phyloP scores from a whole-genome alignment of 1,140 invertebrate species.

The Lethrus apterus region DNA sequence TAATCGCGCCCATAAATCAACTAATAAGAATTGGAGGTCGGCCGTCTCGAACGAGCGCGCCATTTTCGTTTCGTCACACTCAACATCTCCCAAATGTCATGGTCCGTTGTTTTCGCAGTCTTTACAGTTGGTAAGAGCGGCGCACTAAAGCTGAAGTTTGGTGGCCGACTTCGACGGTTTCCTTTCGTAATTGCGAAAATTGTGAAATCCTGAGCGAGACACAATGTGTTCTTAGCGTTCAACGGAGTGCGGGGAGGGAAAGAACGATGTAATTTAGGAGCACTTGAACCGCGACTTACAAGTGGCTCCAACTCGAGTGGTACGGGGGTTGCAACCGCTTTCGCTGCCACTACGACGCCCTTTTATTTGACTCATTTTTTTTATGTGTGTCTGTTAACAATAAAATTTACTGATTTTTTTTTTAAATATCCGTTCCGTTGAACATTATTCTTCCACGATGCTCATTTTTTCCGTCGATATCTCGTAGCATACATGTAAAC shows the following conservation, averaged over 20 bases:
- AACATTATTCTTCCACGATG: no score
- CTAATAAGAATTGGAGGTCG: no score
- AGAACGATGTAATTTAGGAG: constrained; percentile 13
- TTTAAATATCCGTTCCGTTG: no score
- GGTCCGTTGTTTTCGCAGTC: constrained; percentile 2
- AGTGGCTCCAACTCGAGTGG: constrained; percentile 11
- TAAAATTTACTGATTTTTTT: no score
- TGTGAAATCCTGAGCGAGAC: no score
- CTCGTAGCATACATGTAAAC: no score
- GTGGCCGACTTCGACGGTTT: constrained; percentile 3
- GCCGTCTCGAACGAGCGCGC: neutral
- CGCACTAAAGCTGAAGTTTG: constrained; percentile 10
- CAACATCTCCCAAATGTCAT: constrained; percentile 3
- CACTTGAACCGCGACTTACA: constrained; percentile 14
- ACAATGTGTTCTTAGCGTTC: no score
- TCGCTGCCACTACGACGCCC: constrained; percentile 5
- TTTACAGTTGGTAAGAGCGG: constrained; percentile 3
- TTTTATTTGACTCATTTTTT: constrained; percentile 15
- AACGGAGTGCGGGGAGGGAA: neutral
- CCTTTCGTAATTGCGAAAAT: constrained; percentile 13
- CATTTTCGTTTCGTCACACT: constrained; percentile 11
- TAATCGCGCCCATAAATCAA: no score
- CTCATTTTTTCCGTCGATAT: no score
- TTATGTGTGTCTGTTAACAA: no score
- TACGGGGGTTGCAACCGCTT: constrained; percentile 8